Conservation (phyloP, 2,797 vertebrate species). For the Nyctalus aviator region DNA sequence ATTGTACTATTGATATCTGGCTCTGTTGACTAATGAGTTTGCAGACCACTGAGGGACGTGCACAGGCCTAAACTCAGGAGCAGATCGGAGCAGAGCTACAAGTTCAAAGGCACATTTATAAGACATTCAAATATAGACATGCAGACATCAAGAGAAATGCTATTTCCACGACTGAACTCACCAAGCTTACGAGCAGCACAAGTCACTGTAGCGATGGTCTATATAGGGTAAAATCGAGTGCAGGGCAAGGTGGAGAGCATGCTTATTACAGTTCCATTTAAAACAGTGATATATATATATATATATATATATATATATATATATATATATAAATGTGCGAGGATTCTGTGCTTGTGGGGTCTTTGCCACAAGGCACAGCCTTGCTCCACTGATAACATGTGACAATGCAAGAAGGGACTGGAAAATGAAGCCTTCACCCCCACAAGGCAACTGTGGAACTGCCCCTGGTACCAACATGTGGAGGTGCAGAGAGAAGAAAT, state of each 20-base stretch:
- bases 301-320: no score
- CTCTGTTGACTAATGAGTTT: no score
- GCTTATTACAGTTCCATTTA: slow-evolving; percentile 54
- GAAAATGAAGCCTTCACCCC: not conserved
- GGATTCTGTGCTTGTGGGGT: not conserved
- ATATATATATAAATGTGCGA: not conserved
- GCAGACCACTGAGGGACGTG: not conserved
- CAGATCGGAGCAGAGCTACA: not conserved
- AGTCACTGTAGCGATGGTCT: not conserved
- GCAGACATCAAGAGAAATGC: slow-evolving; percentile 19
- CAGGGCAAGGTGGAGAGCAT: slow-evolving; percentile 9
- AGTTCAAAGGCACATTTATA: slow-evolving; percentile 28
- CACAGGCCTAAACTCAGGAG: slow-evolving; percentile 18
- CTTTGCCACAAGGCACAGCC: not conserved
- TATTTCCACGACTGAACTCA: not conserved
- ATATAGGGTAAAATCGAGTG: not conserved
- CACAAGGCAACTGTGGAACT: not conserved
- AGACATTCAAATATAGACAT: not conserved
- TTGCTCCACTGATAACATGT: not conserved
- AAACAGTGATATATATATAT: not conserved
- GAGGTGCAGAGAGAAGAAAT: not conserved
- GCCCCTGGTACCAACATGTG: not conserved
- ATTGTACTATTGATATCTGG: no score
- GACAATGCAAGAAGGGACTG: not conserved
- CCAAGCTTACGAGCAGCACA: not conserved